Base-by-base conservation (phyloP, 2,888 invertebrate species). In the Hypomecis punctinalis region DNA sequence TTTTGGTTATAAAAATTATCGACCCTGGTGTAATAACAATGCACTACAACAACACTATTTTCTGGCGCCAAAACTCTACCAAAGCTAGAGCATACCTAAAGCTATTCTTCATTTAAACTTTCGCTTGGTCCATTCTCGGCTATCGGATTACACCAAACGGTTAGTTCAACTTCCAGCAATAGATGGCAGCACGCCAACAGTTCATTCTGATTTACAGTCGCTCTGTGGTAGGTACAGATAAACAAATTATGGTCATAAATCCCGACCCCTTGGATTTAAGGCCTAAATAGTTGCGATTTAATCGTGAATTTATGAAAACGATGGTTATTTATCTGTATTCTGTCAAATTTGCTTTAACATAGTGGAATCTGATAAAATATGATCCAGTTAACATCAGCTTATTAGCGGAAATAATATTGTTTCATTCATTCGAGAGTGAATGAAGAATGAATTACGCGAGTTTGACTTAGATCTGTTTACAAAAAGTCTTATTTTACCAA, bases 181-280 rank as follows among this genome's bases (percentile, higher is more conserved):
- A 23, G 23, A 23, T 23, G 23, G 23, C 23, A 23, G 23, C 23
- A 23, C 23, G 23, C 23, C 23, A 45, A 45, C 7, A 11, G 45
- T 45, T 39, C 39, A 9, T 39, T 45, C 45, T 45, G 13, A 45
- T 13, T 45, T 45, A 45, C 13, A 13, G 7, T 45, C 13, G 13
- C 45, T 45, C 47, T 33, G 47, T 47, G 23, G 47, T 47, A 33
- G 47, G 10, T 46, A 46, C 23, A 49, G 9, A 53, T 53, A 42
- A 53, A 42, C 53, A 53, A 53, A 42, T 53, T 53, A 42, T 53
- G 42, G 23, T 6, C 23, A 53, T 42, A 53, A 37, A 39, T 51
- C 51, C 7, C 7, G 13, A 53, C 40, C 13, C 42, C 33, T 42
- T 42, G 42, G 53, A 35, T 53, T 53, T 33, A n/a, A 39, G 33